Evolutionary conservation across 2,888 invertebrate species (phyloP), one percentile per base, ranked within the genome.

Genomic region (Epinotia ramella): DNA sequence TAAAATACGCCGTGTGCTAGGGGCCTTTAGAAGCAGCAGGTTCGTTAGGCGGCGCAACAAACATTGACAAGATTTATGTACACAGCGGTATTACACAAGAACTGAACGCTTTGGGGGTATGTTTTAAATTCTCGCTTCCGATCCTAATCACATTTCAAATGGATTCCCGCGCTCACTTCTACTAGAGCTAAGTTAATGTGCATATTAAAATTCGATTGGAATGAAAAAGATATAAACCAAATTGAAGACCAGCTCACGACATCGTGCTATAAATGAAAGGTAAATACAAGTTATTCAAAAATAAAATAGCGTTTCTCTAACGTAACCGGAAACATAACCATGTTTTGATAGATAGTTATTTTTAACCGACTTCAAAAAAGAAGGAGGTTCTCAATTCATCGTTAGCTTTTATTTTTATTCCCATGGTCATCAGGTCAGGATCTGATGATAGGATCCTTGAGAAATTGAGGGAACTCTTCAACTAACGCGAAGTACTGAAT

Each of bases 11-110:
- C n/a, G n/a, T n/a, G n/a, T n/a, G n/a, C n/a, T n/a, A n/a, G n/a
- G n/a, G n/a, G n/a, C n/a, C n/a, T n/a, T n/a, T n/a, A n/a, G 49
- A 53, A 46, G 65, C 65, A 44, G 56, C 73, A 62, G 72, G 67
- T 72, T 76, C 76, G 72, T 72, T 76, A 76, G 76, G 66, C 71
- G 11, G 72, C 53, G 66, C 70, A 24, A 56, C 75, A 76, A 76
- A 71, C 71, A 66, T 56, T 67, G 72, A 56, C 76, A 76, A 72
- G 76, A 76, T 76, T 76, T 76, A 76, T 76, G 72, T 62, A 20
- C 66, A 64, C 64, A 46, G 72, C 67, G 71, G 66, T 63, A 44
- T 24, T 68, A 46, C 68, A 64, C 71, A 57, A 72, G 67, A 67
- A 72, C 46, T 28, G 46, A 63, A 72, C 56, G 69, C 57, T 24